A percentile compares a stretch with the other conserved stretches of the same genome.
Conservation (phyloP, 35 echinoderm and acorn worm genomes). For the Stichopus chloronotus region DNA sequence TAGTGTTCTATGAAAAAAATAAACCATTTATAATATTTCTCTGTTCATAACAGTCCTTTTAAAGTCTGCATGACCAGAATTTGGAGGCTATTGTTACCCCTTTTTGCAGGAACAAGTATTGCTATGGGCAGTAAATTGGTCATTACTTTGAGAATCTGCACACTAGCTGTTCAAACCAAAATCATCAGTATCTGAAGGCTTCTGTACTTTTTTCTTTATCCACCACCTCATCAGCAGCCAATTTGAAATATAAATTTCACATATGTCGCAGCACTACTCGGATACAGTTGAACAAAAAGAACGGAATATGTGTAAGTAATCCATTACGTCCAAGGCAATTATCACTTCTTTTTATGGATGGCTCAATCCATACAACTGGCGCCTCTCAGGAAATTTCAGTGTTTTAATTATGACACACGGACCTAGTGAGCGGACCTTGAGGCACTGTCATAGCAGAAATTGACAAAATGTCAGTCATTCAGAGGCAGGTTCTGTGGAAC, state of each 20-base stretch:
- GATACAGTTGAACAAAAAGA: not conserved
- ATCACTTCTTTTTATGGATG: conserved; percentile 5
- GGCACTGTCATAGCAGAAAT: not conserved
- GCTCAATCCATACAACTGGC: not conserved
- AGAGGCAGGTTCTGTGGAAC: not conserved
- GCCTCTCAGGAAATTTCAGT: conserved; percentile 2
- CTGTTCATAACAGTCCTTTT: too few species aligned
- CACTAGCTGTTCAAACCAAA: too few species aligned
- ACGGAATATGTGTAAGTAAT: not conserved
- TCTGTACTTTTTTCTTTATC: too few species aligned
- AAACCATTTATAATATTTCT: too few species aligned
- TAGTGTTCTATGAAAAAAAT: too few species aligned
- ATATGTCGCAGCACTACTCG: not conserved
- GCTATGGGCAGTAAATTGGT: too few species aligned
- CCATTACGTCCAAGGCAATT: not conserved
- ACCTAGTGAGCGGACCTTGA: not conserved
- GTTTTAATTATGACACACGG: not conserved
- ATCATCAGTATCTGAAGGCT: too few species aligned
- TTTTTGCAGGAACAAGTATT: too few species aligned
- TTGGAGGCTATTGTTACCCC: too few species aligned
- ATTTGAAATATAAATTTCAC: not conserved
- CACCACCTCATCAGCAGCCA: too few species aligned
- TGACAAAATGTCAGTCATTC: conserved; percentile 14
- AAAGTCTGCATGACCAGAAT: too few species aligned
- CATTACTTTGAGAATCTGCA: too few species aligned